Percentiles rank a stretch among this genome's conserved stretches.
These are phyloP conservation scores for Tyrannus savana DNA, from an alignment of 2,113 vertebrate species.

Conservation along the genomic window DNA sequence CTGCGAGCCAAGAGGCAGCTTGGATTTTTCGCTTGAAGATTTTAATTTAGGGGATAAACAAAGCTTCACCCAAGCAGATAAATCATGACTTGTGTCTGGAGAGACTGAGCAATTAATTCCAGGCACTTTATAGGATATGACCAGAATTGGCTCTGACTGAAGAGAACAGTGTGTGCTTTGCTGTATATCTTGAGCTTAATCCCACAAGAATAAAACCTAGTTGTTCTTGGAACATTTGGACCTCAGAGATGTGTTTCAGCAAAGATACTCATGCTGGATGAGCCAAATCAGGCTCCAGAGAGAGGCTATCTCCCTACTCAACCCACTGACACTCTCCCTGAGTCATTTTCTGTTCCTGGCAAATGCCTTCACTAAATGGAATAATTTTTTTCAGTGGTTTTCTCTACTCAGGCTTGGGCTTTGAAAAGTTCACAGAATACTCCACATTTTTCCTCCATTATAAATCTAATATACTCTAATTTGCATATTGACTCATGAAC, in stretches of 20 bases:
- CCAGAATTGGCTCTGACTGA: background rate
- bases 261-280: background rate
- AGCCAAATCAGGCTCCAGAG: background rate
- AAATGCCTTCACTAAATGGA: conserved; percentile 20
- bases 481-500: background rate
- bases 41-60: conserved; percentile 19
- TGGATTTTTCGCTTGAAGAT: background rate
- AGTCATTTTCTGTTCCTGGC: conserved; percentile 17
- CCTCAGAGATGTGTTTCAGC: background rate
- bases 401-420: background rate
- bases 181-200: background rate
- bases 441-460: background rate
- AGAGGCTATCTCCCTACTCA: background rate
- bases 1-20: background rate
- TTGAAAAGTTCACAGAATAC: conserved; percentile 27
- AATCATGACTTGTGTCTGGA: background rate
- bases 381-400: background rate
- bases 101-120: background rate
- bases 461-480: background rate
- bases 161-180: background rate
- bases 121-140: background rate
- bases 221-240: background rate
- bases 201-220: background rate
- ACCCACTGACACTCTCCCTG: conserved; percentile 1
- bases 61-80: conserved; percentile 5